Base-by-base conservation (phyloP, 2,888 invertebrate species). In the Acholoe squamosa region DNA sequence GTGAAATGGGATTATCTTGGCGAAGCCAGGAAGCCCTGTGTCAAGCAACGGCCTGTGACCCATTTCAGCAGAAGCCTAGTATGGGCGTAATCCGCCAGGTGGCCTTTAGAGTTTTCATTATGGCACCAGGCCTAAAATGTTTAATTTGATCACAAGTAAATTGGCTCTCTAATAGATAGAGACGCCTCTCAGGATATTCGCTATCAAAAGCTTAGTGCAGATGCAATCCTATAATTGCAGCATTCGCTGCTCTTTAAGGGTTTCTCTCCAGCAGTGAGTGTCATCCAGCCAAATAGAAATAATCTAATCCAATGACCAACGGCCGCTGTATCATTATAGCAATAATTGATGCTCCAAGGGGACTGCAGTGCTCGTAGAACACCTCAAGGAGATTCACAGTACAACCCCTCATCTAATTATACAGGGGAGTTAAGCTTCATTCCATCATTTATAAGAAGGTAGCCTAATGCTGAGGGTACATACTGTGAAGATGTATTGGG, bases 1-100 rank as follows among this genome's bases (percentile, higher is more conserved):
- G 80, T 80, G 80, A 80, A 80, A 80, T 80, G 80, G 80, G 80
- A 80, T 80, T 80, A 80, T 71, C 80, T 80, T 14, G 33, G 22
- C 34, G 34, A 71, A 71, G 28, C 71, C 71, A 71, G 71, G 71
- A 71, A 71, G 71, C 71, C 71, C 31, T 28, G 71, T 71, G 71
- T 71, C 28, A 28, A 19, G 71, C 71, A 14, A 61, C 71, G 71
- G 25, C 71, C 71, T n/a, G 28, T 71, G 71, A 71, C 71, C 71
- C 71, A 71, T 71, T 71, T 71, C 71, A n/a, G 61, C 14, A 19
- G 61, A 61, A 61, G 61, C 61, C 61, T 61, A 61, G 61, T 61
- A n/a, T 61, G 61, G 61, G 61, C 61, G 22, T 61, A 61, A 61
- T 61, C 61, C 61, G n/a, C 61, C 61, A 61, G 61, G 61, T 61